Base-by-base conservation (phyloP, 2,797 vertebrate genomes). In the Pipistrellus kuhlii region DNA sequence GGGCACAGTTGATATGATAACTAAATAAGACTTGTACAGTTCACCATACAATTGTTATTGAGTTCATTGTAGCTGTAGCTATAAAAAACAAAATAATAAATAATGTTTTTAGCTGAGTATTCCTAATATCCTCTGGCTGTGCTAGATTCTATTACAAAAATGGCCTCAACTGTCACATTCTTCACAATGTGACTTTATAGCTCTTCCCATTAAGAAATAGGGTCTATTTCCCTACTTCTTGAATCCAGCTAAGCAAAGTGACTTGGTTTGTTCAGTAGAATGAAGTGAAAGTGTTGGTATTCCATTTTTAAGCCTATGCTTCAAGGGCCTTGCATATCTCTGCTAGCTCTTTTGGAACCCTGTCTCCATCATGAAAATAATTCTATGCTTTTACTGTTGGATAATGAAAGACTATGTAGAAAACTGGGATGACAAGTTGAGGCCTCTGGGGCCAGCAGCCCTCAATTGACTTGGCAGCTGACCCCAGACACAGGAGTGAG, bases 361-460 rank as follows among this genome's bases (percentile, higher is more conserved):
- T 93, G 64, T 77, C 25, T 68, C 71, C 57, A 91, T 71, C 53
- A 59, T 71, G 38, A 93, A 93, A 83, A 86, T 88, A 94, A 91
- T 48, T 14, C 62, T n/a, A 89, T 32, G 41, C n/a, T 93, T 76
- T 76, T 20, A 18, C 51, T 76, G 69, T 51, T 78, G 32, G 73
- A 82, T 88, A 85, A 91, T 94, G 71, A 93, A 41, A 86, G 75
- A 57, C 25, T 38, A 32, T 7, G 68, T 30, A 21, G 23, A 90
- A 83, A 64, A 86, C 53, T 55, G 30, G 14, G 30, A 66, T 72
- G n/a, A 76, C 30, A 59, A 57, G n/a, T 64, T 25, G 38, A 69
- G 32, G 38, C 41, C 66, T 64, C 62, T 27, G 20, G 85, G 55
- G 46, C 53, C 30, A 77, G 48, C 6, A 4, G 83, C 32, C 30